Base-by-base conservation (phyloP, 2,113 vertebrate genomes). In the Chaetodon trifascialis region DNA sequence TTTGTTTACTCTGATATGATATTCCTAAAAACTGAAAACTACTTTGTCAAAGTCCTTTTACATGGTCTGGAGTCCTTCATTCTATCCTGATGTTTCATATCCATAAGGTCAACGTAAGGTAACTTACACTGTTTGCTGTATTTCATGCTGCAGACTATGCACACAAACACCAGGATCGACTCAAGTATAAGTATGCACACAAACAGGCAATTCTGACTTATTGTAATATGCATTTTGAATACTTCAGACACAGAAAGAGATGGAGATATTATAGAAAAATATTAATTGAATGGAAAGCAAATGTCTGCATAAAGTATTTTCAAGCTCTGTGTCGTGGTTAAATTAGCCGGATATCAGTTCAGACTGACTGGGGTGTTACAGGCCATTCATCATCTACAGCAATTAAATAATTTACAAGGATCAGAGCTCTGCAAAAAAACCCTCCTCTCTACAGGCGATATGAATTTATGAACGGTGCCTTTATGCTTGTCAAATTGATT, bases 401-500 rank as follows among this genome's bases (percentile, higher is more conserved):
- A 72, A 66, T 56, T 70, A 76, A 72, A 86, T 38, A 2, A 78
- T 65, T 52, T 55, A 14, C 11, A 70, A 30, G 40, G 30, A 42
- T 72, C 14, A 56, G 21, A 54, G 46, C 15, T 65, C 52, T 46
- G 17, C 2, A 7, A 25, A 58, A 47, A 55, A 54, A 46, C 3
- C 7, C 14, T n/a, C n/a, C 1, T 1, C 23, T 65, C 40, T 5
- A 1, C 16, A 12, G 12, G 63, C 21, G 16, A 73, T 66, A 30
- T 66, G n/a, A 76, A 83, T 87, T 65, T 38, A 81, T 85, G 11
- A 79, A 1, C n/a, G 44, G 54, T 55, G 72, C 8, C 40, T 86
- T 84, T 82, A 54, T 52, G 76, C 59, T 44, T 83, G 84, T 88
- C 80, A 83, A 54, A 83, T 14, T 82, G 69, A 78, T 80, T 86